A percentile compares a stretch with the other conserved stretches of the same genome.
Evolutionary conservation across 2,888 invertebrate species (phyloP).

Genomic region (Dorcus hopei): DNA sequence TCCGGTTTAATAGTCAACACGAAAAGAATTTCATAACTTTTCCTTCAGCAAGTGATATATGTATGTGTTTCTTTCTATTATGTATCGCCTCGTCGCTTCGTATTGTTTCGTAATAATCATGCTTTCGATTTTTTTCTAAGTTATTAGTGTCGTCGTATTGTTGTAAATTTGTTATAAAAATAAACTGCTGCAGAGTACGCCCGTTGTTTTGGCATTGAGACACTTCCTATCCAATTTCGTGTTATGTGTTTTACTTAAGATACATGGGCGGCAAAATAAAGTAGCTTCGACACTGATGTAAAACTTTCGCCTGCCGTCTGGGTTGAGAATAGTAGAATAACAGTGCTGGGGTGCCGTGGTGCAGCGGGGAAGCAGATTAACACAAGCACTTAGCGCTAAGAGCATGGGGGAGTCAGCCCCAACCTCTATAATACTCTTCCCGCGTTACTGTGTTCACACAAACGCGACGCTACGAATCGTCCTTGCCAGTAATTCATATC

Average conservation of each 20-base stretch:
- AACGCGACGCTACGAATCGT: background rate
- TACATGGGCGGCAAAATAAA: conserved; percentile 1
- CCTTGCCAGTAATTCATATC: background rate
- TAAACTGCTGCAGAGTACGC: background rate
- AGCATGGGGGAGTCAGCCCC: conserved; percentile 36
- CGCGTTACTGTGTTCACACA: conserved; percentile 2
- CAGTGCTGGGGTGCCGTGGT: conserved; percentile 41
- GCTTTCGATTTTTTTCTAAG: no score
- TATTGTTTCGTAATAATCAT: no score
- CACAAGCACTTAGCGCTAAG: conserved; percentile 47
- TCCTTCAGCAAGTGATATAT: no score
- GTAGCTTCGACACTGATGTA: conserved; percentile 21
- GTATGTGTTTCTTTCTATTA: no score
- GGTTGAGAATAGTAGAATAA: conserved; percentile 33
- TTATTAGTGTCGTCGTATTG: background rate
- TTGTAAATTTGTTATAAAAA: background rate
- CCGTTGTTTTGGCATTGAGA: background rate
- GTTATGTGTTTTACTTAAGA: background rate
- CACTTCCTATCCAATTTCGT: background rate
- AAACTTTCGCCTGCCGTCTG: conserved; percentile 22
- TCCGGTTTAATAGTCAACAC: no score
- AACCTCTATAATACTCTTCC: background rate
- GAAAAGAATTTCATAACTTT: no score
- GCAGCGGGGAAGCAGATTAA: conserved; percentile 38
- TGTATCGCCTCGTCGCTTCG: no score